Evolutionary conservation across 2,888 invertebrate species (phyloP).

Genomic region (Ophraella communa): DNA sequence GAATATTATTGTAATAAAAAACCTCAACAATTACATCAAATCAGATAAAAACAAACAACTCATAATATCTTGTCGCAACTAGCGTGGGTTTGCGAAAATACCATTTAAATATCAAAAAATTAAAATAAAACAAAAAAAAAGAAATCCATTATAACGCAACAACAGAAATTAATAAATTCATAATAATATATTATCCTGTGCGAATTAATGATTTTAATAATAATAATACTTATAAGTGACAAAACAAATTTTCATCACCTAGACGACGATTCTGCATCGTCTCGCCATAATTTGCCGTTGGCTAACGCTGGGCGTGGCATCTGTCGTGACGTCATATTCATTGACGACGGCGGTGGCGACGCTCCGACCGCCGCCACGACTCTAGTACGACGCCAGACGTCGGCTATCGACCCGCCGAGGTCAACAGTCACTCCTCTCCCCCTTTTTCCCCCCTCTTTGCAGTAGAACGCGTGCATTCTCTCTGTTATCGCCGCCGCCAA

Average conservation of each 20-base stretch:
- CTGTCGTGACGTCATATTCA: conserved; percentile 61
- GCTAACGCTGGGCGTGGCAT: conserved; percentile 52
- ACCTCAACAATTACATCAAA: too few species aligned
- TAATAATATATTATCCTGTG: too few species aligned
- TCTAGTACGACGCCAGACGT: conserved; percentile 55
- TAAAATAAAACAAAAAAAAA: too few species aligned
- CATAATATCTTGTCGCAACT: too few species aligned
- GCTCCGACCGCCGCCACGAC: conserved; percentile 40
- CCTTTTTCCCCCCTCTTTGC: conserved; percentile 18
- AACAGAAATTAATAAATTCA: too few species aligned
- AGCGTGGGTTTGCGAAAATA: too few species aligned
- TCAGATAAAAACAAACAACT: too few species aligned
- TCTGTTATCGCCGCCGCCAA: neutral
- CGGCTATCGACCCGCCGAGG: conserved; percentile 51
- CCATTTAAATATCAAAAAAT: too few species aligned
- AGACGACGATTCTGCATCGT: neutral
- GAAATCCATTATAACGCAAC: too few species aligned
- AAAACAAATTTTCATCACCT: neutral
- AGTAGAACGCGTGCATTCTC: conserved; percentile 10
- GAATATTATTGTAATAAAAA: too few species aligned
- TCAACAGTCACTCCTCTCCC: conserved; percentile 46
- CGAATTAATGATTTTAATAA: too few species aligned
- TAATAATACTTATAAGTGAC: too few species aligned
- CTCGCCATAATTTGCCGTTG: conserved; percentile 28
- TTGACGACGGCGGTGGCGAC: conserved; percentile 58